A percentile compares a stretch with the other conserved stretches of the same genome.
Conservation (phyloP, 2,113 vertebrate genomes). For the Festucalex cinctus region DNA sequence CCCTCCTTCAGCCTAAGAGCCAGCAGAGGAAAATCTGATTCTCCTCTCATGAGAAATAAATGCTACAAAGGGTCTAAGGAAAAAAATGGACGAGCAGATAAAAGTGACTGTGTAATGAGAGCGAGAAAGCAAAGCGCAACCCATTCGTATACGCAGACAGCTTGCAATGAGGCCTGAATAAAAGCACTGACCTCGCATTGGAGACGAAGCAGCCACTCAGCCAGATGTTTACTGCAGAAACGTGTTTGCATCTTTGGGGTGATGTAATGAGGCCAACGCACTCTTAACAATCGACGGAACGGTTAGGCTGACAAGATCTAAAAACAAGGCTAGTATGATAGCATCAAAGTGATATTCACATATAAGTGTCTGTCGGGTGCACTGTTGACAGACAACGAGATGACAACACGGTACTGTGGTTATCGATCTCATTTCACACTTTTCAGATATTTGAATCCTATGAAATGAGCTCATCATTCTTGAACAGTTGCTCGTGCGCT, state of each 20-base stretch:
- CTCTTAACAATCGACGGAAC: background rate
- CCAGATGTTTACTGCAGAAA: constrained; percentile 18
- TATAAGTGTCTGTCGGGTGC: background rate
- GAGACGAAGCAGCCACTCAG: constrained; percentile 3
- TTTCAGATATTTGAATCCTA: background rate
- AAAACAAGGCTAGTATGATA: background rate
- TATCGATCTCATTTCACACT: background rate
- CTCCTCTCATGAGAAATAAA: constrained; percentile 6
- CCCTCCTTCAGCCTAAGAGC: constrained; percentile 28
- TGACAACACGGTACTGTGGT: background rate
- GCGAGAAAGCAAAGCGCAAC: constrained; percentile 12
- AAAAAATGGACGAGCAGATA: constrained; percentile 12
- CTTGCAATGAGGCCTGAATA: constrained; percentile 7
- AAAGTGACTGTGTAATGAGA: constrained; percentile 13
- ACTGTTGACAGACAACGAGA: background rate
- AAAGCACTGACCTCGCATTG: constrained; percentile 6
- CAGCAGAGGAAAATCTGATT: constrained; percentile 36
- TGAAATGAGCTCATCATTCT: constrained; percentile 1
- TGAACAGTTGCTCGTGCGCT: background rate
- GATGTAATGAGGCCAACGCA: constrained; percentile 4
- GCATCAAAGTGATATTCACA: background rate
- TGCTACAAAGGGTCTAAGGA: background rate
- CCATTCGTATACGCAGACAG: constrained; percentile 4
- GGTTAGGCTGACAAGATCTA: background rate
- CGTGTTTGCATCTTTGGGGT: constrained; percentile 10